Evolutionary conservation across 2,113 vertebrate genomes (phyloP), one percentile per base, ranked within the genome.

Genomic region (Chloropsis cyanopogon): DNA sequence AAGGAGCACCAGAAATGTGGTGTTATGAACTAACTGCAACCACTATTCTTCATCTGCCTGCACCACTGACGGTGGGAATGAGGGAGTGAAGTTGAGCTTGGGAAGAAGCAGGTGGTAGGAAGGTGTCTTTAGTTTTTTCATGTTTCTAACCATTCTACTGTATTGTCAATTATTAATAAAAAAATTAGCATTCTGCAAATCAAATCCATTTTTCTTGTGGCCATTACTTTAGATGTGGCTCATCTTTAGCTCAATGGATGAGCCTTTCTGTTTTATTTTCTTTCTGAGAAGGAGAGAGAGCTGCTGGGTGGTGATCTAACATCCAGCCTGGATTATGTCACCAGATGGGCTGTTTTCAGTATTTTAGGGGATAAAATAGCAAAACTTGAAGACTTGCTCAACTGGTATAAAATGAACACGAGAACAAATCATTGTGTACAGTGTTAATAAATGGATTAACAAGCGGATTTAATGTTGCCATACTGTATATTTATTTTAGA

Each of bases 171-270:
- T 59, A 24, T 11, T 11, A 42, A 53, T 25, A 35, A n/a, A 42
- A 75, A 64, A 69, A 59, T 31, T 29, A 26, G 14, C 24, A 47
- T 63, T 65, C 19, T 35, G 11, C 23, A 93, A 59, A 47, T 44
- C 12, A 12, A 26, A 8, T 31, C 35, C 4, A 10, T 26, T 54
- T 66, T 66, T 17, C 21, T 37, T 13, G 2, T 14, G 26, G 37
- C 37, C 37, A 37, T 37, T 37, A 37, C n/a, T n/a, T n/a, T n/a
- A n/a, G n/a, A n/a, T n/a, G n/a, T n/a, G n/a, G n/a, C n/a, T n/a
- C n/a, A 11, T n/a, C 29, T 18, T n/a, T 41, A 73, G 15, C 41
- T 56, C 0, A 0, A 33, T 1, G 3, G 19, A 47, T 1, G 1
- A 80, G 23, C 6, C 33, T 57, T 69, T 50, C 10, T 17, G 19